Base-by-base conservation (phyloP, 2,797 vertebrate species). In the Oryzias sinensis region DNA sequence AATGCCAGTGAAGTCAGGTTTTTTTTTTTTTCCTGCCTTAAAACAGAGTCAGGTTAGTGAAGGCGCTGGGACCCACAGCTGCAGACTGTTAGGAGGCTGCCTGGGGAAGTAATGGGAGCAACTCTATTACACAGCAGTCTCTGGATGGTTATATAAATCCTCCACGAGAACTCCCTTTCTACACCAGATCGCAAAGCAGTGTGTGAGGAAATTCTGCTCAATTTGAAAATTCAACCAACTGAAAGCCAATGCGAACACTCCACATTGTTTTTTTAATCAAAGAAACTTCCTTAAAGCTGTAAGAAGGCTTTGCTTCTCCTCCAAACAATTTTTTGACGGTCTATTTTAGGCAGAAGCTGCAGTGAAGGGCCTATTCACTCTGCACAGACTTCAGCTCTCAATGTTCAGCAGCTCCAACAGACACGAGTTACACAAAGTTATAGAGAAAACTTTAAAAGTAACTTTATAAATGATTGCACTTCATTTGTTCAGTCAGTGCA, bases 1-100 rank as follows among this genome's bases (percentile, higher is more conserved):
- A 64, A 77, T 81, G 71, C 74, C 58, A 73, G 53, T 33, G 62
- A 54, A 81, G 77, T 76, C 69, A 37, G 33, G 33, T 37, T 37
- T 37, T 37, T 76, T 68, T 68, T 84, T 90, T 81, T 74, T 80
- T 69, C 77, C 76, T 58, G 52, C 74, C 78, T 82, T 86, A 78
- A 79, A 81, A 81, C 55, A 81, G 63, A 76, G 83, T 81, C 72
- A 82, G 84, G 83, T 85, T 79, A 72, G 84, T 76, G 83, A 82
- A 81, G 79, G 56, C 72, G 65, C 80, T 87, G 80, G 79, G 82
- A 72, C 77, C 33, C 33, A 86, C 88, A 92, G 89, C 90, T 92
- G 82, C 75, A 80, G 79, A 67, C 67, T 74, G 80, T 87, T 87
- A 82, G 56, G 56, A 74, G 62, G 72, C 77, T 71, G 81, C 81